phyloP scores from a whole-genome alignment of 2,888 invertebrate species.

The Hyposoter didymator region DNA sequence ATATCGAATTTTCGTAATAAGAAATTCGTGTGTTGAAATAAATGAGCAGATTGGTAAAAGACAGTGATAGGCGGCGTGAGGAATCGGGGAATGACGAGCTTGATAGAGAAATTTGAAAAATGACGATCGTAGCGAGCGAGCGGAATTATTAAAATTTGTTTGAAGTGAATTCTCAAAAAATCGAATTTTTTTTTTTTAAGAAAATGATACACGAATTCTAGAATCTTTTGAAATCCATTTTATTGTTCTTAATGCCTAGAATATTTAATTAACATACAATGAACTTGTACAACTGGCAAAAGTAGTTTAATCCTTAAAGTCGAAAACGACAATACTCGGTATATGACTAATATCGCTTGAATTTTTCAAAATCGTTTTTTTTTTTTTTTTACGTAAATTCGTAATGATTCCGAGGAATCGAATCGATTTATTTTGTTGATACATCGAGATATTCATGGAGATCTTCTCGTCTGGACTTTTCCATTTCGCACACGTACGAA shows the following conservation, averaged over 20 bases:
- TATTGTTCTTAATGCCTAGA: slow-evolving; percentile 47
- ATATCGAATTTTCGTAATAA: too few relatives aligned
- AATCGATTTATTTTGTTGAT: slow-evolving; percentile 35
- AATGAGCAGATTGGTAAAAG: too few relatives aligned
- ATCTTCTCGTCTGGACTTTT: slow-evolving; percentile 25
- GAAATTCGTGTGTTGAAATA: too few relatives aligned
- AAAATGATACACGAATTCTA: neutral
- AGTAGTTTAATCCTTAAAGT: slow-evolving; percentile 56
- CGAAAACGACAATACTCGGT: slow-evolving; percentile 55
- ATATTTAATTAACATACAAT: slow-evolving; percentile 59
- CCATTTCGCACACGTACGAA: slow-evolving; percentile 55
- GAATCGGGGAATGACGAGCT: too few relatives aligned
- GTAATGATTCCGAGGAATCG: slow-evolving; percentile 36
- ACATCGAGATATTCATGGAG: slow-evolving; percentile 29
- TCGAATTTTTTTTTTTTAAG: neutral
- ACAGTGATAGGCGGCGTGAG: too few relatives aligned
- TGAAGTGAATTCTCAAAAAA: neutral
- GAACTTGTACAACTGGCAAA: slow-evolving; percentile 60
- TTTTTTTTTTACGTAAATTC: slow-evolving; percentile 36
- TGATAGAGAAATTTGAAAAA: too few relatives aligned
- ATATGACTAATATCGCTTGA: slow-evolving; percentile 56
- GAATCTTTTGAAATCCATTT: slow-evolving; percentile 28
- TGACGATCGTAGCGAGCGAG: too few relatives aligned
- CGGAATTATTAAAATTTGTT: too few relatives aligned
- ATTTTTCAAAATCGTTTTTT: slow-evolving; percentile 12